These are phyloP conservation scores for Rhea americana DNA, from an alignment of 2,113 vertebrate species.

Conservation along the genomic window DNA sequence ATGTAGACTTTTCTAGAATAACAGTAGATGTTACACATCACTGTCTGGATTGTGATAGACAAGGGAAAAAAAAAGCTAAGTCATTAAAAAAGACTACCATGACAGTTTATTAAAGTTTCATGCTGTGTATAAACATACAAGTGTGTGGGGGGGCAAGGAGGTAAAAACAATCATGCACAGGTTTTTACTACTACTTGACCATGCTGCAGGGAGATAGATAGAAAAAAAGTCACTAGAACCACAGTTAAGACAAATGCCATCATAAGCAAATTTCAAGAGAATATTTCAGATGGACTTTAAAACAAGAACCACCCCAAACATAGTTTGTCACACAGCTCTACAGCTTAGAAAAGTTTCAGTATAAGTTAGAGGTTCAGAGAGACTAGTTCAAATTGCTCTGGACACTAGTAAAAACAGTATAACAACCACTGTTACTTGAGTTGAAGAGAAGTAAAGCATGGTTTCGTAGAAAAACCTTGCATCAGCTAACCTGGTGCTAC, in stretches of 20 bases:
- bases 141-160: neutral
- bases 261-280: slow-evolving; percentile 67
- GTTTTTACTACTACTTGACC: slow-evolving; percentile 65
- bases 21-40: no score
- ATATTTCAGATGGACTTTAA: slow-evolving; percentile 64
- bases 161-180: slow-evolving; percentile 66
- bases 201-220: slow-evolving; percentile 56
- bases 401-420: slow-evolving; percentile 42
- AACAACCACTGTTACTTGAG: slow-evolving; percentile 49
- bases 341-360: slow-evolving; percentile 55
- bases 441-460: slow-evolving; percentile 59
- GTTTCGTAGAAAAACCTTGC: slow-evolving; percentile 21
- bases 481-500: neutral
- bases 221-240: slow-evolving; percentile 73
- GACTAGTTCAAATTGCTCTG: slow-evolving; percentile 14
- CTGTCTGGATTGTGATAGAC: neutral
- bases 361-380: slow-evolving; percentile 9
- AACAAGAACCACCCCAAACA: slow-evolving; percentile 57
- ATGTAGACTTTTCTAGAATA: neutral
- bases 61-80: neutral
- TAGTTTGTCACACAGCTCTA: slow-evolving; percentile 56
- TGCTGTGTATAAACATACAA: slow-evolving; percentile 72
- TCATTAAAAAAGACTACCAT: slow-evolving; percentile 40
- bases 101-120: slow-evolving; percentile 76
- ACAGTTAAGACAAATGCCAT: slow-evolving; percentile 73